These are phyloP conservation scores for Fratercula arctica DNA, from an alignment of 2,797 vertebrate species.

Conservation along the genomic window DNA sequence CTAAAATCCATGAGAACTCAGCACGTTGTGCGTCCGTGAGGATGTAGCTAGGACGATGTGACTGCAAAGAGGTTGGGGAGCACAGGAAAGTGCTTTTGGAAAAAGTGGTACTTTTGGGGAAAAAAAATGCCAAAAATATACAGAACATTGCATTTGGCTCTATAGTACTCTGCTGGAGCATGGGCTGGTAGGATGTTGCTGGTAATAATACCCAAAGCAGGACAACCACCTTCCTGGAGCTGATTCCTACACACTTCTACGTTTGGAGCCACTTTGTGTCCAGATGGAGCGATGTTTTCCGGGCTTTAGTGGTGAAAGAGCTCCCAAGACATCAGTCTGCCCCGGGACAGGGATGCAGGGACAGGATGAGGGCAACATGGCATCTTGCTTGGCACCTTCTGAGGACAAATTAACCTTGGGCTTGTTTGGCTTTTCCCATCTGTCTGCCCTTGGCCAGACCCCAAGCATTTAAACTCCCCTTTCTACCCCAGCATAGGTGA, in stretches of 20 bases:
- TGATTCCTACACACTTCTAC: background rate
- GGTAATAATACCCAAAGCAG: background rate
- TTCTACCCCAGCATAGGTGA: background rate
- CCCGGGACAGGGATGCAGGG: background rate
- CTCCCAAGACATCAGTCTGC: background rate
- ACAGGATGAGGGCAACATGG: background rate
- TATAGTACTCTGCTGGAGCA: background rate
- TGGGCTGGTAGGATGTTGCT: background rate
- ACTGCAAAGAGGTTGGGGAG: background rate
- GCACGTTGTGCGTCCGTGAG: rapidly evolving
- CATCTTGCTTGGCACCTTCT: rapidly evolving
- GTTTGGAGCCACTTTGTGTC: background rate
- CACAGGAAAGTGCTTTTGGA: background rate
- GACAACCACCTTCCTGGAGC: background rate
- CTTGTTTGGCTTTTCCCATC: background rate
- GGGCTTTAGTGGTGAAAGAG: background rate
- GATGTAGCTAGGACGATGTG: background rate
- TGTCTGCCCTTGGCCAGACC: background rate
- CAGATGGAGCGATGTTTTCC: rapidly evolving
- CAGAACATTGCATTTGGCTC: background rate
- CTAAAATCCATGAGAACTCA: background rate
- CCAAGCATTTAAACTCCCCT: background rate
- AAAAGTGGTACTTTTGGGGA: background rate
- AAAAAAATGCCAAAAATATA: background rate
- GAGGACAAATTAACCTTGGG: background rate